These are phyloP conservation scores for Drosophila rubida DNA, from an alignment of 2,888 invertebrate species.

Conservation along the genomic window DNA sequence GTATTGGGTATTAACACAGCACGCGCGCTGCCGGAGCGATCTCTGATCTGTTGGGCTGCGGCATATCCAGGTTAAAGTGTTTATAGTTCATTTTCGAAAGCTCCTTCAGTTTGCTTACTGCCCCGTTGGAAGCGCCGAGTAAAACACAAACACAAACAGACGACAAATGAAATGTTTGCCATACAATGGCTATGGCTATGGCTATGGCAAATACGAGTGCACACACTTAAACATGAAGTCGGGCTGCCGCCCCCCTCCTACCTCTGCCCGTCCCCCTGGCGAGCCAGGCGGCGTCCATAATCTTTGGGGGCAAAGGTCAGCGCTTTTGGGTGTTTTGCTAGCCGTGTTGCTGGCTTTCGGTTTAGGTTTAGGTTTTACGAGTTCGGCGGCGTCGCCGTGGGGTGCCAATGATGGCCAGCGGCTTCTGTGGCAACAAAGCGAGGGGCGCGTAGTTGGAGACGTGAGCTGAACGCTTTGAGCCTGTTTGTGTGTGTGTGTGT, in stretches of 20 bases:
- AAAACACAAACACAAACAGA: slow-evolving; percentile 53
- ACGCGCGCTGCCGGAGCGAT: slow-evolving; percentile 10
- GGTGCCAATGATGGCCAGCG: slow-evolving; percentile 59
- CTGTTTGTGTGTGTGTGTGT: slow-evolving; percentile 1
- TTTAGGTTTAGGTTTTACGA: slow-evolving; percentile 28
- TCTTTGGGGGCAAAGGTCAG: slow-evolving; percentile 67
- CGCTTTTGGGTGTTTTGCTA: slow-evolving; percentile 43
- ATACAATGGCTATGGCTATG: slow-evolving; percentile 35
- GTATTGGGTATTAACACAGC: not conserved
- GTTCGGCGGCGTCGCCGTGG: slow-evolving; percentile 28
- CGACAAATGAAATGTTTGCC: slow-evolving; percentile 68
- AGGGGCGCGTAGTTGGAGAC: not conserved
- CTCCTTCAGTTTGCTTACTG: slow-evolving; percentile 21
- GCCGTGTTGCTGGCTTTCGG: slow-evolving; percentile 43
- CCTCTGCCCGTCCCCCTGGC: not conserved
- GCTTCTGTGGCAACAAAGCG: slow-evolving; percentile 15
- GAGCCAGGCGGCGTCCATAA: slow-evolving; percentile 26
- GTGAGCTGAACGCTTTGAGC: not conserved
- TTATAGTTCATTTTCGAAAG: slow-evolving; percentile 48
- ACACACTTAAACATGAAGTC: not conserved
- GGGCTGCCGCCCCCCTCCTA: not conserved
- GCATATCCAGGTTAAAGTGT: slow-evolving; percentile 15
- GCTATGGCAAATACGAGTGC: slow-evolving; percentile 16
- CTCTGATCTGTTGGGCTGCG: slow-evolving; percentile 24
- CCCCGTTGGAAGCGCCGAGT: slow-evolving; percentile 42